Conservation (phyloP, 2,797 vertebrate species). For the Sebastes ruberrimus region DNA sequence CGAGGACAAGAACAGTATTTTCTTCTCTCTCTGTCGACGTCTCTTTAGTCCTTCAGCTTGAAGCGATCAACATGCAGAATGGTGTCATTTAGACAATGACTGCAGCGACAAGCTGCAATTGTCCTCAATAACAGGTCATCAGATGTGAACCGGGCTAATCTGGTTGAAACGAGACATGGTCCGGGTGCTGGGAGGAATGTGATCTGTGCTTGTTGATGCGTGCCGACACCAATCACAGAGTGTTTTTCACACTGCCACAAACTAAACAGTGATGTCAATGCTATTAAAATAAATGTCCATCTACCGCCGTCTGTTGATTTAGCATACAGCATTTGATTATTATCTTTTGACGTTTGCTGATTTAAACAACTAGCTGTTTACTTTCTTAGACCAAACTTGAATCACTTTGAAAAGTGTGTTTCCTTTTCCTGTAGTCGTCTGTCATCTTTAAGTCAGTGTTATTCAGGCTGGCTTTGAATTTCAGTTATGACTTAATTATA, state of each 20-base stretch:
- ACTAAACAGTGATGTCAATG: not conserved
- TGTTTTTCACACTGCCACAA: not conserved
- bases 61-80: conserved; percentile 4
- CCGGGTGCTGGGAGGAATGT: not conserved
- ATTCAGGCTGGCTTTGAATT: not conserved
- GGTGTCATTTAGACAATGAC: conserved; percentile 10
- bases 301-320: not conserved
- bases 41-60: not conserved
- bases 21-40: not conserved
- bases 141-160: conserved; percentile 1
- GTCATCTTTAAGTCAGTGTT: not conserved
- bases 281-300: not conserved
- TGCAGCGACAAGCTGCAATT: conserved; percentile 18
- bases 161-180: not conserved
- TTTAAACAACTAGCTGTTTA: not conserved
- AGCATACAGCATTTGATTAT: not conserved
- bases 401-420: not conserved
- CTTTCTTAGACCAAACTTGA: not conserved
- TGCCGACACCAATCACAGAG: conserved; percentile 8
- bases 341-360: not conserved
- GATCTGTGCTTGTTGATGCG: conserved; percentile 19
- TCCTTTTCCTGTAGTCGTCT: not conserved
- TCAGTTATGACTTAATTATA: not conserved
- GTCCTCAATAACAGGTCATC: conserved; percentile 21
- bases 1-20: not conserved